Evolutionary conservation across 2,113 vertebrate species (phyloP), one percentile per base, ranked within the genome.

Genomic region (Syrrhaptes paradoxus): DNA sequence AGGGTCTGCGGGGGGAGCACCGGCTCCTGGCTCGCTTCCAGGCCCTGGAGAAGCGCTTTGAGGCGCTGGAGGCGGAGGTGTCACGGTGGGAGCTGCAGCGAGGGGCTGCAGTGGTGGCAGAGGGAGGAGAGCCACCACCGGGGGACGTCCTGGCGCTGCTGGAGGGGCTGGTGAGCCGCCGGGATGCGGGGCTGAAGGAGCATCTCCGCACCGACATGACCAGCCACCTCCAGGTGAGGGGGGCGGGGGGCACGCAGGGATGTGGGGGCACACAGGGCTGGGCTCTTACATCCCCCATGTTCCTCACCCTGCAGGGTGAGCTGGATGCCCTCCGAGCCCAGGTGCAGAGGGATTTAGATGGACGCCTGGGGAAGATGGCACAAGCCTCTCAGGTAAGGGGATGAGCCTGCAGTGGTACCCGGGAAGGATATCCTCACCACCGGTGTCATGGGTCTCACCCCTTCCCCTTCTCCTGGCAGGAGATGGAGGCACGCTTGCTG

Each of bases 41-140:
- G 55, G 91, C 97, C 8, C 92, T 98, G 90, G 98, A 98, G 89
- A 97, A 96, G 89, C 97, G 97, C 48, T 97, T 98, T 9, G 96
- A 98, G 29, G 82, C 80, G 0, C 92, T 98, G 52, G 97, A 98
- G 73, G 83, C 96, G 0, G 95, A 96, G 31, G 93, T 97, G 28
- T 66, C 96, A 0, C 79, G 57, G 22, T 96, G 97, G 87, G 96
- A 98, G 61, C 95, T 98, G 66, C 92, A 2, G 13, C 91, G 1
- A 9, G 93, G 92, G 19, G 85, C 71, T 0, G 76, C 74, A 43
- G 68, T 85, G 7, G 61, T 75, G 62, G 41, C 80, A 5, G 83
- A 65, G 0, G 87, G 72, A 1, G 63, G 76, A 28, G 74, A 96
- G 16, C 78, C 93, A 2, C 96, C 93, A 31, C 85, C 97, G 0